phyloP scores from a whole-genome alignment of 2,113 vertebrate species.

The Dromaius novaehollandiae region DNA sequence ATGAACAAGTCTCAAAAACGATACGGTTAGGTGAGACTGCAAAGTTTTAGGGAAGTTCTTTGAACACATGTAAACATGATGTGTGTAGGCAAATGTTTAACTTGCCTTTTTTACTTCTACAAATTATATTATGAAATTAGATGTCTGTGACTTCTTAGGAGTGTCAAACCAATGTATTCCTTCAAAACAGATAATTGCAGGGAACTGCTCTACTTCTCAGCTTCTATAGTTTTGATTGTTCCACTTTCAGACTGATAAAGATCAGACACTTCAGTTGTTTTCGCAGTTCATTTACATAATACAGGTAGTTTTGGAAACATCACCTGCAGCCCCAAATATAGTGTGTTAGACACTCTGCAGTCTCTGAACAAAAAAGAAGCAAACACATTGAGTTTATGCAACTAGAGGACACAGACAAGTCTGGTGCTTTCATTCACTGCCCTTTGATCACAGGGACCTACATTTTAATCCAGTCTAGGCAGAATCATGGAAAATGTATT shows the following conservation, averaged over 20 bases:
- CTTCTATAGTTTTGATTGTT: slow-evolving; percentile 73
- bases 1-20: slow-evolving; percentile 73
- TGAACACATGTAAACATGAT: slow-evolving; percentile 80
- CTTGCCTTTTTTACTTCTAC: slow-evolving; percentile 80
- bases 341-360: background rate
- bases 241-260: slow-evolving; percentile 67
- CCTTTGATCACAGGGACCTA: slow-evolving; percentile 44
- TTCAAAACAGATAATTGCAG: slow-evolving; percentile 81
- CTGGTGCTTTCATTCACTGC: slow-evolving; percentile 25
- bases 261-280: slow-evolving; percentile 59
- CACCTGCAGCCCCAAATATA: slow-evolving; percentile 66
- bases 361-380: background rate
- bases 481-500: slow-evolving; percentile 39
- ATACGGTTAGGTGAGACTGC: slow-evolving; percentile 71
- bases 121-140: slow-evolving; percentile 83
- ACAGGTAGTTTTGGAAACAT: slow-evolving; percentile 42
- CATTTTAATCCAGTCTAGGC: slow-evolving; percentile 20
- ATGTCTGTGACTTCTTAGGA: slow-evolving; percentile 80
- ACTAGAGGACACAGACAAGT: background rate
- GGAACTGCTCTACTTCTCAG: slow-evolving; percentile 69
- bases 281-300: slow-evolving; percentile 47
- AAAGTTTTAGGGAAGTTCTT: slow-evolving; percentile 81
- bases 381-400: slow-evolving; percentile 2
- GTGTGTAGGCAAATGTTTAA: slow-evolving; percentile 80
- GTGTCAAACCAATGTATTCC: slow-evolving; percentile 79